These are phyloP conservation scores for Drosophila suboccidentalis DNA, from an alignment of 2,888 invertebrate genomes.

Conservation along the genomic window DNA sequence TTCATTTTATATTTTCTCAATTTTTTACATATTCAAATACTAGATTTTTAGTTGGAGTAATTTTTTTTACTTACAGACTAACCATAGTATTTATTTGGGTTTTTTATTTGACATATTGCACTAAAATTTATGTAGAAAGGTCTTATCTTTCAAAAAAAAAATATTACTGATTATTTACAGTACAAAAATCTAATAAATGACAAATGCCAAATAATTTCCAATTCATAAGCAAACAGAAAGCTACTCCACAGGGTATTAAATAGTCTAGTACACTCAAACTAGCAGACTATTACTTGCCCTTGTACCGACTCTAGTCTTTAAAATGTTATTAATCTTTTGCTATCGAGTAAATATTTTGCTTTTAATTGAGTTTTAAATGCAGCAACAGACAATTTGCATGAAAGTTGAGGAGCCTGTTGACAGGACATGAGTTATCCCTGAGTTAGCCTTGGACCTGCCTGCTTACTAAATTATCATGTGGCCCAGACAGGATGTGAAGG, in stretches of 20 bases:
- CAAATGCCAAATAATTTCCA: neutral
- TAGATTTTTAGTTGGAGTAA: no score
- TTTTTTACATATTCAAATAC: no score
- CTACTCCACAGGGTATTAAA: slow-evolving; percentile 13
- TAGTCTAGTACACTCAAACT: neutral
- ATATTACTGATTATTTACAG: no score
- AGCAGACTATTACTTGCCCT: neutral
- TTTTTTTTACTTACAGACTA: no score
- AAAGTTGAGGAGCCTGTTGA: slow-evolving; percentile 37
- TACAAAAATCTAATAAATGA: neutral
- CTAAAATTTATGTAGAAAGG: no score
- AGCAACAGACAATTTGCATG: slow-evolving; percentile 69
- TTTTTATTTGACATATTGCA: no score
- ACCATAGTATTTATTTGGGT: no score
- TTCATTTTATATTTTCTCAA: no score
- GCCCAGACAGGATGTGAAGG: slow-evolving; percentile 22
- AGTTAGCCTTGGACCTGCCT: slow-evolving; percentile 17
- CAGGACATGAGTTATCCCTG: slow-evolving; percentile 29
- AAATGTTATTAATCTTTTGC: slow-evolving; percentile 72
- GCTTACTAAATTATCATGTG: slow-evolving; percentile 26
- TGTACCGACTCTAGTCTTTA: slow-evolving; percentile 34
- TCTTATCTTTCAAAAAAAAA: no score
- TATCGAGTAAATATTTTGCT: slow-evolving; percentile 75
- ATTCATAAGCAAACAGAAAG: neutral
- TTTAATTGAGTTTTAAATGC: slow-evolving; percentile 74